Conservation (phyloP, 2,888 invertebrate species). For the Polydrusus tereticollis region DNA sequence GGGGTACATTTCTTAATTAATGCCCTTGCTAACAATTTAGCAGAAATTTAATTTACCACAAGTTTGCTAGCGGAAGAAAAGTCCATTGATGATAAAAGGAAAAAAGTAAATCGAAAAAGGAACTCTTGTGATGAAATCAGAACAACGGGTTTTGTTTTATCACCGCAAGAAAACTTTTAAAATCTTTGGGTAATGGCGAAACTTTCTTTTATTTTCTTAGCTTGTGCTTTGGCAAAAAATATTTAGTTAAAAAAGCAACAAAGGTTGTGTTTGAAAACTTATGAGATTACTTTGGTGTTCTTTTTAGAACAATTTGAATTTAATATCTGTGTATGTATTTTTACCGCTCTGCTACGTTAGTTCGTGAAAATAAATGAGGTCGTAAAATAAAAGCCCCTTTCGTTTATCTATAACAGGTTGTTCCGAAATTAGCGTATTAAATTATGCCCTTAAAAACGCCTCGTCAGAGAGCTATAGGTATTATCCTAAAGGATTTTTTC, state of each 20-base stretch:
- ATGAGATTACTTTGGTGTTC: background rate
- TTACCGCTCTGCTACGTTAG: no score
- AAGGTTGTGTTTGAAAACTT: background rate
- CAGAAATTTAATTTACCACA: slow-evolving; percentile 30
- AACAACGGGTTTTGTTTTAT: slow-evolving; percentile 30
- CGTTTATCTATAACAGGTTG: no score
- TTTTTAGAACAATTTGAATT: background rate
- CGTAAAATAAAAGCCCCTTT: no score
- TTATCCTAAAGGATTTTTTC: no score
- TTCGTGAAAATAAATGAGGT: no score
- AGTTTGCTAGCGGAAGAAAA: slow-evolving; percentile 23
- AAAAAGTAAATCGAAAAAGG: slow-evolving; percentile 28
- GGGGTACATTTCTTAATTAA: slow-evolving; percentile 38
- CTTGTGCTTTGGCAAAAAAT: background rate
- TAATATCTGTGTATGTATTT: no score
- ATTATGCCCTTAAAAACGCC: no score
- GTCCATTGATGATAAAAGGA: slow-evolving; percentile 29
- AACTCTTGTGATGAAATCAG: slow-evolving; percentile 21
- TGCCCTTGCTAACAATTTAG: slow-evolving; percentile 29
- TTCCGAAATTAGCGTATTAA: no score
- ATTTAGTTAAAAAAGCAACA: background rate
- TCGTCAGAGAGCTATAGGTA: no score
- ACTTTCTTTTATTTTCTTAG: slow-evolving; percentile 10
- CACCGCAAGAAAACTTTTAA: slow-evolving; percentile 17
- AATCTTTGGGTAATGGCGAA: slow-evolving; percentile 27